These are phyloP conservation scores for Mamestra configurata DNA, from an alignment of 1,140 invertebrate species.

Conservation along the genomic window DNA sequence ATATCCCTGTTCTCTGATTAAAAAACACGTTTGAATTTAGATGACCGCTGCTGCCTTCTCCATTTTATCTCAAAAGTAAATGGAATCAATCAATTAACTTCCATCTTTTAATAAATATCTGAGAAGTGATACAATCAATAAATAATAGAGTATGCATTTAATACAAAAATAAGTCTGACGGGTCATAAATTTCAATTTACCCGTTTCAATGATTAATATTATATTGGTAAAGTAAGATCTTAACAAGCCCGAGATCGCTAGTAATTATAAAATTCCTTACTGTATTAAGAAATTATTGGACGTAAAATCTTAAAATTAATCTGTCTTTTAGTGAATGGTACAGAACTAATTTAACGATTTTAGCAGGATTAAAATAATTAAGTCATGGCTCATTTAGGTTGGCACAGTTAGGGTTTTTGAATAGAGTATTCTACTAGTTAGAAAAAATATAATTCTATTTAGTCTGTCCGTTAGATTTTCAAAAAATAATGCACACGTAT, in stretches of 20 bases:
- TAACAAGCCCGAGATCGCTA: slow-evolving; percentile 31
- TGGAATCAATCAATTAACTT: neutral
- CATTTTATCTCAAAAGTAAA: neutral
- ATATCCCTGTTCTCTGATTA: neutral
- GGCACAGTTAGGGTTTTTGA: too few relatives aligned
- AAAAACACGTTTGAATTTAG: too few relatives aligned
- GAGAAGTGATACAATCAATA: slow-evolving; percentile 1
- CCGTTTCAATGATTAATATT: slow-evolving; percentile 30
- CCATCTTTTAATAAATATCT: neutral
- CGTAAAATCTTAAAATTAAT: neutral
- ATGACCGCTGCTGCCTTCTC: slow-evolving; percentile 21
- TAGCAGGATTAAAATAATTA: too few relatives aligned
- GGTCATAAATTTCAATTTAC: slow-evolving; percentile 40
- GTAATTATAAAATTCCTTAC: slow-evolving; percentile 47
- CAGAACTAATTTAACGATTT: neutral
- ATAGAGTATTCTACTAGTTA: too few relatives aligned
- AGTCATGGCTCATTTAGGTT: too few relatives aligned
- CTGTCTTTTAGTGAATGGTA: neutral
- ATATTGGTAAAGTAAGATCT: slow-evolving; percentile 38
- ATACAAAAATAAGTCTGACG: slow-evolving; percentile 18
- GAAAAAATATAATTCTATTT: too few relatives aligned
- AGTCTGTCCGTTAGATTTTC: too few relatives aligned
- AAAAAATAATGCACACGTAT: too few relatives aligned
- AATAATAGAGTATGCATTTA: slow-evolving; percentile 17
- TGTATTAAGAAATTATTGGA: slow-evolving; percentile 37